phyloP scores from a whole-genome alignment of 2,888 invertebrate genomes.

The Strigamia maritima region DNA sequence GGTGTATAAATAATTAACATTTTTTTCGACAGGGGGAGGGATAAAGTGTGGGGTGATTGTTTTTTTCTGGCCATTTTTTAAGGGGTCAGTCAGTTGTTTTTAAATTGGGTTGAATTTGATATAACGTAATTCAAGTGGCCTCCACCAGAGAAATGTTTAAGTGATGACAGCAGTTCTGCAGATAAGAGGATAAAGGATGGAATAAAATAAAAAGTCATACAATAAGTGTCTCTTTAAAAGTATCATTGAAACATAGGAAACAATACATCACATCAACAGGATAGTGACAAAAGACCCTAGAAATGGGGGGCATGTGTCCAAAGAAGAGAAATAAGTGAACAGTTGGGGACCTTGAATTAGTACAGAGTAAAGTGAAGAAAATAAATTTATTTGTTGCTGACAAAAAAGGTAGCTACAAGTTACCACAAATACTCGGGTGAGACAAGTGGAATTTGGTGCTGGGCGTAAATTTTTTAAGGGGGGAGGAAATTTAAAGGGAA shows the following conservation, averaged over 20 bases:
- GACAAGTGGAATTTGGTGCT: neutral
- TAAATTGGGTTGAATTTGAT: neutral
- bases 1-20: neutral
- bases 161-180: neutral
- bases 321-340: neutral
- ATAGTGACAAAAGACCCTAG: neutral
- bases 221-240: neutral
- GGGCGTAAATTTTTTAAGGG: neutral
- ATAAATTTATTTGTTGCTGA: neutral
- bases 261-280: neutral
- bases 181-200: neutral
- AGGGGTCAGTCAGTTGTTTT: neutral
- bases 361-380: neutral
- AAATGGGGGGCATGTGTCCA: neutral
- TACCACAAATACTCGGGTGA: neutral
- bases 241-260: neutral
- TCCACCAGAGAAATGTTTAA: neutral
- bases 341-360: conserved; percentile 11
- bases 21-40: neutral
- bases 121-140: conserved; percentile 12
- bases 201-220: neutral
- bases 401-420: neutral
- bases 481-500: neutral
- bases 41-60: neutral
- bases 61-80: neutral